Conservation (phyloP, 2,888 invertebrate species). For the Tanytarsus gracilentus region DNA sequence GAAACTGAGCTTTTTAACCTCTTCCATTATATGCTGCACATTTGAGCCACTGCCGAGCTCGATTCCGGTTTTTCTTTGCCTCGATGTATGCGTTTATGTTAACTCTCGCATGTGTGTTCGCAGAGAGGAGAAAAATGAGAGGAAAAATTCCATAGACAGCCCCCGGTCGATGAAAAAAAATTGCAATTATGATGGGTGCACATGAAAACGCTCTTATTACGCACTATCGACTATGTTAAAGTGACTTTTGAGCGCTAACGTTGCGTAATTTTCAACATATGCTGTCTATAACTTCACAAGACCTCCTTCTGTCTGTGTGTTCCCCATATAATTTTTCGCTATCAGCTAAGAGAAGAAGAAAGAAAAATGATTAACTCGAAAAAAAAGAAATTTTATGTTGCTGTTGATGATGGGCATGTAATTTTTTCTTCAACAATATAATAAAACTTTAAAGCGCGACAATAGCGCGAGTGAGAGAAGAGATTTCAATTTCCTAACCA, state of each 20-base stretch:
- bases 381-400: no score
- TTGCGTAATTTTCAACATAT: constrained; percentile 18
- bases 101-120: background rate
- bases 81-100: background rate
- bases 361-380: no score
- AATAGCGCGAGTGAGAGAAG: no score
- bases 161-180: background rate
- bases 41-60: background rate
- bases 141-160: background rate
- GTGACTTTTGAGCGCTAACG: background rate
- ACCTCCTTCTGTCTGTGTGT: no score
- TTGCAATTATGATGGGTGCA: constrained; percentile 19
- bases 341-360: background rate
- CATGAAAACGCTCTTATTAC: constrained; percentile 25
- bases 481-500: no score
- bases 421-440: no score
- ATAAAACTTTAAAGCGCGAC: no score
- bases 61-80: constrained; percentile 10
- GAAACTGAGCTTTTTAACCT: no score
- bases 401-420: no score
- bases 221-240: constrained; percentile 27
- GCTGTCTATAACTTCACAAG: no score
- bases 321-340: no score
- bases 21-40: no score
- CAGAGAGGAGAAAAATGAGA: background rate